Evolutionary conservation across 2,797 vertebrate species (phyloP).

Genomic region (Parauchenoglanis punctatus): DNA sequence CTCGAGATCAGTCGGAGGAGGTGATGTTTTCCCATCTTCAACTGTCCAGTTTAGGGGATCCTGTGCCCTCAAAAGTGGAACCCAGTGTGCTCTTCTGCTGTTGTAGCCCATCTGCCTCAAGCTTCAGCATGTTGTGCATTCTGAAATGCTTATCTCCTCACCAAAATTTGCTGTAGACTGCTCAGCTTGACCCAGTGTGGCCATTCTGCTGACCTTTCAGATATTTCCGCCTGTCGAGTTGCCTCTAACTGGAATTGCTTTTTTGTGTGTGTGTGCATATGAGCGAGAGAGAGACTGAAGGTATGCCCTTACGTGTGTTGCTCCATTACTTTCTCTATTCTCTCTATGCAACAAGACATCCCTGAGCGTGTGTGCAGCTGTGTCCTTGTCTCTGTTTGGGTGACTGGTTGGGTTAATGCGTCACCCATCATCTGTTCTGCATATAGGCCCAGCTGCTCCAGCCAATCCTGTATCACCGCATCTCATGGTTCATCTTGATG

Average conservation of each 20-base stretch:
- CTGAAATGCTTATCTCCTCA: background rate
- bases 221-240: background rate
- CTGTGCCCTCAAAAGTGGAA: background rate
- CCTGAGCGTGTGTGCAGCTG: conserved; percentile 37
- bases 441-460: conserved; percentile 62
- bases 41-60: no score
- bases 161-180: background rate
- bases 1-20: background rate
- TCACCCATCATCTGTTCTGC: conserved; percentile 75
- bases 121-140: background rate
- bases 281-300: conserved; percentile 54
- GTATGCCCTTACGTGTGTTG: conserved; percentile 34
- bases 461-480: conserved; percentile 56
- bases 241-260: background rate
- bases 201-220: background rate
- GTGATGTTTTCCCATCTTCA: background rate
- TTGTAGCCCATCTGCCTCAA: no score
- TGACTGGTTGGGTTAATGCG: conserved; percentile 74
- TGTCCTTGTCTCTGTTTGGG: conserved; percentile 54
- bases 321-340: conserved; percentile 7
- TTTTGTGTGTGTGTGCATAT: background rate
- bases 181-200: background rate
- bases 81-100: no score
- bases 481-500: conserved; percentile 42
- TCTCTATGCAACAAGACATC: conserved; percentile 20